Conservation (phyloP, 2,797 vertebrate species). For the Oceanodroma leucorhoa region DNA sequence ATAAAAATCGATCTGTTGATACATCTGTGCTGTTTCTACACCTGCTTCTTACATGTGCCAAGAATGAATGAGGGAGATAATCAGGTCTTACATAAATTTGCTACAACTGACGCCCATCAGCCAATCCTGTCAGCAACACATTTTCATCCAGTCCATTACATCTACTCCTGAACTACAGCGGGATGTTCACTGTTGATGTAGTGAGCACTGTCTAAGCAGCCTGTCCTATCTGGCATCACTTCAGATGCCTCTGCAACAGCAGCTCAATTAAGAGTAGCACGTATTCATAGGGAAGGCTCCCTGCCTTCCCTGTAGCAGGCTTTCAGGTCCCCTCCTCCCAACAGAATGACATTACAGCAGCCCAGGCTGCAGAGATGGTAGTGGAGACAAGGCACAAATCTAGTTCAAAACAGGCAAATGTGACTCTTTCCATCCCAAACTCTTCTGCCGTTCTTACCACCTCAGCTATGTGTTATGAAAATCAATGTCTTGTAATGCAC, state of each 20-base stretch:
- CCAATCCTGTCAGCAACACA: not conserved
- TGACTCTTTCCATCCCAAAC: not conserved
- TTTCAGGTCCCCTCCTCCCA: not conserved
- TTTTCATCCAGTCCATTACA: not conserved
- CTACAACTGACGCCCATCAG: not conserved
- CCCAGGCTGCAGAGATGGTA: not conserved
- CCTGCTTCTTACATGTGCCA: not conserved
- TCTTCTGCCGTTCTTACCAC: not conserved
- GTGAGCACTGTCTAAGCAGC: not conserved
- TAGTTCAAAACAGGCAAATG: not conserved
- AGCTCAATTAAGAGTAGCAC: not conserved
- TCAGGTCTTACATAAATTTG: not conserved
- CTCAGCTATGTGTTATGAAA: not conserved
- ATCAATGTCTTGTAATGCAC: not conserved
- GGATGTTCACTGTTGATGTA: not conserved
- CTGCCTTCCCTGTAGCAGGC: not conserved
- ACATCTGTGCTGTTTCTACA: not conserved
- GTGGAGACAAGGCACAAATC: not conserved
- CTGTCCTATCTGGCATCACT: not conserved
- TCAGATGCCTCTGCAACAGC: not conserved
- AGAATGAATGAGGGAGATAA: fast-evolving
- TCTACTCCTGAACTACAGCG: fast-evolving
- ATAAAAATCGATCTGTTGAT: not conserved
- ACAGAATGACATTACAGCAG: not conserved
- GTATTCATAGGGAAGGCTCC: not conserved